Evolutionary conservation across 1,140 invertebrate genomes (phyloP).

Genomic region (Thalassaphorura encarpata): DNA sequence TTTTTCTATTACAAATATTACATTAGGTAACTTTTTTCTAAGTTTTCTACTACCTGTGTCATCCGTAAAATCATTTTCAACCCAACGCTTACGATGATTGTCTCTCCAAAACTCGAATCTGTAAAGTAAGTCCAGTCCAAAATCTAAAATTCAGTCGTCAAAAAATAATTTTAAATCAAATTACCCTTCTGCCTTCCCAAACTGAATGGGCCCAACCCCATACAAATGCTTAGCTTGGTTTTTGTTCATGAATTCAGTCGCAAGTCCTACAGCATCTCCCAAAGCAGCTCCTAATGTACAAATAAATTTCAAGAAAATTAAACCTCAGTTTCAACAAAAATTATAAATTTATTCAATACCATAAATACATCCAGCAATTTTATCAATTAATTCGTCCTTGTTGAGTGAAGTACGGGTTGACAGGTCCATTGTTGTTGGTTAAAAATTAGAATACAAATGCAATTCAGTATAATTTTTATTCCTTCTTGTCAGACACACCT

Average conservation of each 20-base stretch:
- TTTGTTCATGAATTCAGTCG: slow-evolving; percentile 24
- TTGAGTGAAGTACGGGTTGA: not conserved
- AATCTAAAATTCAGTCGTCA: not conserved
- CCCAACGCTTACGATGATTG: slow-evolving; percentile 12
- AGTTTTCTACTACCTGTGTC: slow-evolving; percentile 18
- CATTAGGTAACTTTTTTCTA: no score
- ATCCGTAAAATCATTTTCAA: slow-evolving; percentile 24
- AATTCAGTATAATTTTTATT: no score
- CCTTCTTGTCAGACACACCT: no score
- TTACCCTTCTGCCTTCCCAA: slow-evolving; percentile 17
- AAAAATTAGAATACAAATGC: no score
- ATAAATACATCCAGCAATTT: not conserved
- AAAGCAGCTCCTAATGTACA: slow-evolving; percentile 19
- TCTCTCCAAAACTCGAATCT: slow-evolving; percentile 19
- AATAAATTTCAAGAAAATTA: not conserved
- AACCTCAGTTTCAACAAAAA: not conserved
- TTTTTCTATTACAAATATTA: no score
- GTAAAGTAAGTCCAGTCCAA: not conserved
- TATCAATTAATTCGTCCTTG: not conserved
- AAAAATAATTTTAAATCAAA: not conserved
- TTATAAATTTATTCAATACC: not conserved
- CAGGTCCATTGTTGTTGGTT: no score
- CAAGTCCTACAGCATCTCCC: slow-evolving; percentile 21
- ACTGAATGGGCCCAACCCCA: slow-evolving; percentile 22
- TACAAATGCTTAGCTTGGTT: slow-evolving; percentile 9